phyloP scores from a whole-genome alignment of 2,797 vertebrate genomes.

The Oreochromis grahami region DNA sequence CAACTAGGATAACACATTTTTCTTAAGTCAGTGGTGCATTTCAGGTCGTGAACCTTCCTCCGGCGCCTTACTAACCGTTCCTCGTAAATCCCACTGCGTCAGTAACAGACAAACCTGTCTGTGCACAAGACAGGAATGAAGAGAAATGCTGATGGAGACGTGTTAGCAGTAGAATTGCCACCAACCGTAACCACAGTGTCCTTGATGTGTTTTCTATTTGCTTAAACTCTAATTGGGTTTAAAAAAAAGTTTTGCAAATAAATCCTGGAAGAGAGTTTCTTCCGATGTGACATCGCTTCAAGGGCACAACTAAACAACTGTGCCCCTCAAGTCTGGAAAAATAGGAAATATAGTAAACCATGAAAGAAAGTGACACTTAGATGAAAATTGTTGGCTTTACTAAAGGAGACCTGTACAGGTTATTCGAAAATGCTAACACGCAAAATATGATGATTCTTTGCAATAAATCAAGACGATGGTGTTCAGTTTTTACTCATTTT shows the following conservation, averaged over 20 bases:
- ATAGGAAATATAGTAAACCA: not conserved
- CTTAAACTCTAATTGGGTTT: not conserved
- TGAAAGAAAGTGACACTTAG: not conserved
- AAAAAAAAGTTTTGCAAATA: not conserved
- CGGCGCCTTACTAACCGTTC: conserved; percentile 10
- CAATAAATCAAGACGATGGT: not conserved
- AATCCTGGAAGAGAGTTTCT: conserved; percentile 1
- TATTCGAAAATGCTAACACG: not conserved
- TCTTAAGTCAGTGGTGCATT: conserved; percentile 38
- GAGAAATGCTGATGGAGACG: conserved; percentile 35
- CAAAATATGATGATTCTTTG: not conserved
- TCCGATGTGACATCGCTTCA: conserved; percentile 8
- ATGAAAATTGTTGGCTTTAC: not conserved
- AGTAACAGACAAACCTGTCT: conserved; percentile 29
- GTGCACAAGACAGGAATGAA: conserved; percentile 15
- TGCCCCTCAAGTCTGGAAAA: not conserved
- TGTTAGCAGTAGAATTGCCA: conserved; percentile 3
- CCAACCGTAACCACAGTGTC: conserved; percentile 13
- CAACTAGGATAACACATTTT: conserved; percentile 35
- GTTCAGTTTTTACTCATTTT: not conserved
- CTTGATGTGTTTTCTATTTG: conserved; percentile 14
- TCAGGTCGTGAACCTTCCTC: conserved; percentile 42
- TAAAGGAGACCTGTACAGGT: not conserved
- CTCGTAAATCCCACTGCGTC: conserved; percentile 39
- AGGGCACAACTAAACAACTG: not conserved